Percentiles rank a stretch among this genome's conserved stretches.
Conservation (phyloP, 1,140 invertebrate species). For the Mizuhopecten yessoensis region DNA sequence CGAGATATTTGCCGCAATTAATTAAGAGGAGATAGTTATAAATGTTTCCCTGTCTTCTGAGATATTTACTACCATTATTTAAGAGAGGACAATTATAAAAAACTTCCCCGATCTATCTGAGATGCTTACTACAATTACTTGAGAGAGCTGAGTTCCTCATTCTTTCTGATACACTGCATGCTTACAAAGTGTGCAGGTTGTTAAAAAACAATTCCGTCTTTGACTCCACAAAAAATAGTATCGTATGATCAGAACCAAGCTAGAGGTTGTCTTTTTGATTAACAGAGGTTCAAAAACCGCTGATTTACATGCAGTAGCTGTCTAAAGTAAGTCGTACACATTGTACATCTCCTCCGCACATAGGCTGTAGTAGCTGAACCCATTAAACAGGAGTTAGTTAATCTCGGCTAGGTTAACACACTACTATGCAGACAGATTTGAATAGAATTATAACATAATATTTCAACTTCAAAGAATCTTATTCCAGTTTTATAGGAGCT, state of each 20-base stretch:
- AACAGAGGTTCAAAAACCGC: neutral
- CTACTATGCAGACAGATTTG: neutral
- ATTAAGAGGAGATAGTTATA: neutral
- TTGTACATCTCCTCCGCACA: neutral
- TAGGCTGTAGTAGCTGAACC: neutral
- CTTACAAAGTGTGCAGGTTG: neutral
- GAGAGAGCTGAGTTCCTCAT: neutral
- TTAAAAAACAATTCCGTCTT: constrained; percentile 29
- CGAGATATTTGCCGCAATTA: neutral
- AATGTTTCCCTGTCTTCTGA: too few species aligned
- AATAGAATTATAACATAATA: constrained; percentile 30
- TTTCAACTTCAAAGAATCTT: neutral
- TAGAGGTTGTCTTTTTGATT: neutral
- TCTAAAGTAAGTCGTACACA: neutral
- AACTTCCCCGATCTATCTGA: too few species aligned
- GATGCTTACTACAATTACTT: neutral
- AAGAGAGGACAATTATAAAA: neutral
- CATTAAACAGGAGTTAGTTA: neutral
- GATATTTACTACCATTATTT: neutral
- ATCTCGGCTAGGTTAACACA: neutral
- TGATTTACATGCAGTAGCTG: neutral
- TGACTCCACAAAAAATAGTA: neutral
- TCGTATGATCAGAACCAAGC: neutral
- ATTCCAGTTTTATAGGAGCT: constrained; percentile 2
- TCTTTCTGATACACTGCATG: neutral